Base-by-base conservation (phyloP, 2,113 vertebrate species). In the Eidolon helvum region DNA sequence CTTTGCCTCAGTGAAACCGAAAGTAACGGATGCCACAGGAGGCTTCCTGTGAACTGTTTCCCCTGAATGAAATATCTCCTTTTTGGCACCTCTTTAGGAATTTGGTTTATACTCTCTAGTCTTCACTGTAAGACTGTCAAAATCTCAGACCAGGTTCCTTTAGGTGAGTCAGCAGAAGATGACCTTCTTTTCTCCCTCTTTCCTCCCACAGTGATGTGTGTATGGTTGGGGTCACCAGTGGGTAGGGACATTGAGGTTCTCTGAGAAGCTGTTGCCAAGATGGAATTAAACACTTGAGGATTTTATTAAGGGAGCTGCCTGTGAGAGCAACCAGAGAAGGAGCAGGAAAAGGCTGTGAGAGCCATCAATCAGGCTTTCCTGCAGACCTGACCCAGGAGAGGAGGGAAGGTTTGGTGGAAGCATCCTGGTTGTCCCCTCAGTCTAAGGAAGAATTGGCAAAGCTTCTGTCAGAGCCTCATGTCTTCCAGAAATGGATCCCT, bases 381-480 rank as follows among this genome's bases (percentile, higher is more conserved):
- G 35, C 24, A 38, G 30, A 48, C 68, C 68, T 63, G 68, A 53
- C 68, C 30, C 33, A 33, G 40, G 1, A 26, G 59, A 30, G 53
- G 74, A 65, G 35, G 50, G 7, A 35, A 48, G n/a, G 0, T 3
- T 50, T 35, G 18, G 9, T 7, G 3, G 33, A 30, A 22, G 40
- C 5, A 4, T n/a, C 33, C 22, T 18, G 12, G 11, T 26, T 57
- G 16, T 1, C 45, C 5, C 0, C 0, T 0, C 14, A 8, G 33
- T 8, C 53, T 22, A 38, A 74, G 72, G 26, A 68, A n/a, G 30
- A 21, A 15, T 38, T 15, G 28, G 22, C 53, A 38, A 55, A 48
- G 12, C 65, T 77, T 89, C 22, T 15, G 2, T 61, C n/a, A 38
- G 48, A n/a, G 33, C 14, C 30, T 30, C 61, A 14, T 7, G 18